These are phyloP conservation scores for Pandemis cinnamomeana DNA, from an alignment of 2,888 invertebrate genomes.

Conservation along the genomic window DNA sequence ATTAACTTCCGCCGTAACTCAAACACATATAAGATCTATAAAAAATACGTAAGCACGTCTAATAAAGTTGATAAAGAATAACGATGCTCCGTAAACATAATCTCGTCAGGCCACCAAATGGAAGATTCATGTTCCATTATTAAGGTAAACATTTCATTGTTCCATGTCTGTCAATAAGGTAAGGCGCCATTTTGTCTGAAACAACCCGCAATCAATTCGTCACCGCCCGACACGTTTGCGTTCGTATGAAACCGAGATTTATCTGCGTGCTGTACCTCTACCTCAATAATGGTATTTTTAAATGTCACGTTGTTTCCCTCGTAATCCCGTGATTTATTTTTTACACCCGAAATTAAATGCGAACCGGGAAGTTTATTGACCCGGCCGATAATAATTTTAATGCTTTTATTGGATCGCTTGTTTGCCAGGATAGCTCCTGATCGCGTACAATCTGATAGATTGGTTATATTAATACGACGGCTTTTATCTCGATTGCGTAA, in stretches of 20 bases:
- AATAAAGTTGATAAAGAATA: conserved; percentile 49
- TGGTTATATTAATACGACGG: not conserved
- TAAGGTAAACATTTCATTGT: conserved; percentile 53
- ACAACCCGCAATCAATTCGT: conserved; percentile 48
- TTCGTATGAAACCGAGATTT: conserved; percentile 40
- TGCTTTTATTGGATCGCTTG: conserved; percentile 22
- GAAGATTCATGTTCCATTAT: conserved; percentile 54
- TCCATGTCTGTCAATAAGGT: conserved; percentile 48
- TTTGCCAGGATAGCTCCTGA: conserved; percentile 6
- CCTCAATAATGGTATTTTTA: conserved; percentile 40
- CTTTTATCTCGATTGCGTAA: not conserved
- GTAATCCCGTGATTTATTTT: conserved; percentile 41
- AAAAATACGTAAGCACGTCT: conserved; percentile 37
- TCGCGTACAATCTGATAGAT: conserved; percentile 19
- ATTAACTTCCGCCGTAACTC: conserved; percentile 33
- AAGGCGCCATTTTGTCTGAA: conserved; percentile 38
- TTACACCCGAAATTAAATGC: conserved; percentile 33
- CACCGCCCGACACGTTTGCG: conserved; percentile 44
- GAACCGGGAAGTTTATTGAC: conserved; percentile 32
- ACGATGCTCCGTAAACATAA: conserved; percentile 50
- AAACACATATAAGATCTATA: conserved; percentile 37
- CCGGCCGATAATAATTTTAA: conserved; percentile 25
- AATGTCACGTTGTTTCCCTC: conserved; percentile 40
- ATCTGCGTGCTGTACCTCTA: conserved; percentile 23
- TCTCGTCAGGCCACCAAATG: conserved; percentile 48